Base-by-base conservation (phyloP, 2,888 invertebrate species). In the Ditula angustiorana region DNA sequence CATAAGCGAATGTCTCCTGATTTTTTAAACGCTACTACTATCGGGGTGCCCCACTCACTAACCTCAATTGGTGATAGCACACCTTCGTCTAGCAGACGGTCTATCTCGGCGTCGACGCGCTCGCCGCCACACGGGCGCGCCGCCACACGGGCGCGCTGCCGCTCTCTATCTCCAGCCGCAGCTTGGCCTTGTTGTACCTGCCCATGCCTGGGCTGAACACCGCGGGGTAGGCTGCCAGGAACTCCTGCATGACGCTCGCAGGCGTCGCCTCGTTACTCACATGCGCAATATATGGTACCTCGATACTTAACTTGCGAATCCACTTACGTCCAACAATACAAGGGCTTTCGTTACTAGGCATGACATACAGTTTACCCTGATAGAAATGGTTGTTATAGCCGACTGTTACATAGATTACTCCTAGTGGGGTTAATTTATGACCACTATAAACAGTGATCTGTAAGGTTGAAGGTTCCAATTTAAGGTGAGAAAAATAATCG, bases 21-120 rank as follows among this genome's bases (percentile, higher is more conserved):
- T n/a, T 61, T 58, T 47, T 68, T 69, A 2, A 64, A 19, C 0
- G 68, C 63, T 8, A 64, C 63, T 8, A 70, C 69, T 0, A 68
- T 41, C 1, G 68, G 68, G 5, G 67, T 67, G 19, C 64, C 68
- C 70, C 61, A 68, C 16, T 26, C 35, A 26, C 41, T 41, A 19
- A 35, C 35, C n/a, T 35, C 35, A 5, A 35, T 10, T 13, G 35
- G 35, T n/a, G 35, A 35, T 13, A 35, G 4, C n/a, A 35, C 35
- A n/a, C 35, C 35, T 3, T 35, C 35, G n/a, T n/a, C 35, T n/a
- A 35, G 35, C 35, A 35, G 13, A 4, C 35, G n/a, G 13, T 35
- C 35, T 35, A 35, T 35, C 35, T 35, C 35, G n/a, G 35, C n/a
- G n/a, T 35, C 35, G n/a, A 35, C 35, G 35, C n/a, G 35, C 35